These are phyloP conservation scores for Mycetomoellerius zeteki DNA, from an alignment of 1,140 invertebrate species.

Conservation along the genomic window DNA sequence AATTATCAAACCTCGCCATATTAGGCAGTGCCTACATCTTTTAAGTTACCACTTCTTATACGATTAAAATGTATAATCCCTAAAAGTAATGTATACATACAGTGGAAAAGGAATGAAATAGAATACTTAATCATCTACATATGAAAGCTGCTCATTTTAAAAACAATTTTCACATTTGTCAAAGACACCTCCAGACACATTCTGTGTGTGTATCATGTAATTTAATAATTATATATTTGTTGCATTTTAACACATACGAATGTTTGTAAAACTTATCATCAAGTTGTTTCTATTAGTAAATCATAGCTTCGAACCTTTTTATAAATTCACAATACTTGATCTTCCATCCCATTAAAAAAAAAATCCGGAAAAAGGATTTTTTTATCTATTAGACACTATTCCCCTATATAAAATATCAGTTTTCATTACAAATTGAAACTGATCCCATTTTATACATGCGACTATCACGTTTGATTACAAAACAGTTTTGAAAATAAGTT, in stretches of 20 bases:
- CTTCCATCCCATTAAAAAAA: neutral
- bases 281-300: conserved; percentile 9
- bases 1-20: conserved; percentile 57
- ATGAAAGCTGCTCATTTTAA: conserved; percentile 21
- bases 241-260: conserved; percentile 4
- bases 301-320: neutral
- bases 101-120: conserved; percentile 15
- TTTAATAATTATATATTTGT: conserved; percentile 14
- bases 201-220: neutral
- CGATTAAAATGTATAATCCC: conserved; percentile 37
- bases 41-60: conserved; percentile 58
- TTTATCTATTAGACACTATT: conserved; percentile 32
- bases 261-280: neutral
- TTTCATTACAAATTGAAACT: conserved; percentile 31
- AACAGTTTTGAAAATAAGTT: conserved; percentile 29
- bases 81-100: conserved; percentile 51
- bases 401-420: conserved; percentile 42
- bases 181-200: neutral
- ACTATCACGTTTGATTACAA: conserved; percentile 7
- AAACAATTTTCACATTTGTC: neutral
- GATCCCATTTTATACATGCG: neutral
- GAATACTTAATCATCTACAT: conserved; percentile 20
- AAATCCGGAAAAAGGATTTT: neutral
- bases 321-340: neutral
- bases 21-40: conserved; percentile 68